Evolutionary conservation across 1,140 invertebrate genomes (phyloP), one percentile per base, ranked within the genome.

Genomic region (Oryzaephilus surinamensis): DNA sequence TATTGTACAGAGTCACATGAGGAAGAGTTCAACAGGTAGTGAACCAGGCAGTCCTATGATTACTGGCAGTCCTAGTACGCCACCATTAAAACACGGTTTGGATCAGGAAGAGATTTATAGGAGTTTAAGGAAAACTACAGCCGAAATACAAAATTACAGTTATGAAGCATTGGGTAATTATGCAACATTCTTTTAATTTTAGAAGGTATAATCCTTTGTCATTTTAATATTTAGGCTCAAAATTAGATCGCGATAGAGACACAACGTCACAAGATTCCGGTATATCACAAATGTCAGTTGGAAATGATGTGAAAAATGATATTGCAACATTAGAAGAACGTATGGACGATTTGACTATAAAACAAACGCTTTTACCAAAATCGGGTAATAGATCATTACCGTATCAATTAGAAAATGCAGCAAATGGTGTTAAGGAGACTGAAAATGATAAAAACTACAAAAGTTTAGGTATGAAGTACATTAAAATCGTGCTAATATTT

Each of bases 101-200:
- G 84, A 82, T 58, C 77, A 84, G 11, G 87, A 93, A 59, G 90
- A 95, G 60, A 80, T 94, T 27, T 81, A 82, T 55, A 81, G 81
- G 57, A 89, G 85, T 39, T 76, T 96, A 34, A 72, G 85, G 39
- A 81, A 84, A 57, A 95, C 91, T 24, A 90, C 91, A 2, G 87
- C 86, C 12, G 91, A 96, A 68, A 96, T 97, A 60, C 84, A 90
- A 53, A 89, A 84, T 64, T 88, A 88, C 50, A 83, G 78, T 54
- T 82, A 80, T 48, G 79, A 80, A 58, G 67, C 57, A n/a, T 38
- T 57, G 39, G n/a, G n/a, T 48, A 46, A 43, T 49, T 26, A 26
- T 12, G n/a, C n/a, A n/a, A n/a, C n/a, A n/a, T n/a, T n/a, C n/a
- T n/a, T n/a, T n/a, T n/a, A n/a, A n/a, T n/a, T n/a, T n/a, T n/a